Percentiles rank a stretch among this genome's conserved stretches.
phyloP scores from a whole-genome alignment of 2,113 vertebrate species.

The Malurus alboscapulatus region DNA sequence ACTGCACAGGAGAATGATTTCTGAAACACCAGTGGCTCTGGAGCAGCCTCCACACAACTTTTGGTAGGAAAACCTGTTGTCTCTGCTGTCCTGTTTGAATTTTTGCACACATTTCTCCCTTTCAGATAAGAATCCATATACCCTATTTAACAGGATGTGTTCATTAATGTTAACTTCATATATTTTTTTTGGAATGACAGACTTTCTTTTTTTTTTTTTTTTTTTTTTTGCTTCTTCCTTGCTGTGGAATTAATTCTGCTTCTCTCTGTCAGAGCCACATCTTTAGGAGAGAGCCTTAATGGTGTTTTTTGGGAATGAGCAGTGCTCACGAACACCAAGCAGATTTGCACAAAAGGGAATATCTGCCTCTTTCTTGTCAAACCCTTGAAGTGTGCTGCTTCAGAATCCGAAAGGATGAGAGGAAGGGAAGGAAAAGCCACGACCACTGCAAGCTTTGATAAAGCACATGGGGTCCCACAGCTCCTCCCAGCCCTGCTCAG shows the following conservation, averaged over 20 bases:
- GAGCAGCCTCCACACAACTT: neutral
- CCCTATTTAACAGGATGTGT: neutral
- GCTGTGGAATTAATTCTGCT: neutral
- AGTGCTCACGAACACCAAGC: neutral
- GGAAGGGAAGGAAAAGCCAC: neutral
- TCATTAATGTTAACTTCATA: neutral
- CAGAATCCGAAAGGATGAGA: constrained; percentile 22
- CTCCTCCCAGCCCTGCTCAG: neutral
- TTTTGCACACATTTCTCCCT: neutral
- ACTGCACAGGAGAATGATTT: neutral
- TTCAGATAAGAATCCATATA: neutral
- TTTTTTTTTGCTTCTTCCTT: neutral
- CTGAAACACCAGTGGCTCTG: neutral
- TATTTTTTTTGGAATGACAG: neutral
- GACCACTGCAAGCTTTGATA: constrained; percentile 13
- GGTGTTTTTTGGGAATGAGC: neutral
- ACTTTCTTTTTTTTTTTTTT: neutral
- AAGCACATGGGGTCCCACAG: neutral
- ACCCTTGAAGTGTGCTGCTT: constrained; percentile 25
- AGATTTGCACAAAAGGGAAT: constrained; percentile 32
- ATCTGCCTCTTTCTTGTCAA: neutral
- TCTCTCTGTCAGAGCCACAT: neutral
- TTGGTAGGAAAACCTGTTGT: neutral
- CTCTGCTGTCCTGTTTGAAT: neutral
- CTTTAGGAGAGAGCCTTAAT: neutral